Percentiles rank a stretch among this genome's conserved stretches.
Evolutionary conservation across 1,140 invertebrate species (phyloP).

Genomic region (Lordiphosa clarofinis): DNA sequence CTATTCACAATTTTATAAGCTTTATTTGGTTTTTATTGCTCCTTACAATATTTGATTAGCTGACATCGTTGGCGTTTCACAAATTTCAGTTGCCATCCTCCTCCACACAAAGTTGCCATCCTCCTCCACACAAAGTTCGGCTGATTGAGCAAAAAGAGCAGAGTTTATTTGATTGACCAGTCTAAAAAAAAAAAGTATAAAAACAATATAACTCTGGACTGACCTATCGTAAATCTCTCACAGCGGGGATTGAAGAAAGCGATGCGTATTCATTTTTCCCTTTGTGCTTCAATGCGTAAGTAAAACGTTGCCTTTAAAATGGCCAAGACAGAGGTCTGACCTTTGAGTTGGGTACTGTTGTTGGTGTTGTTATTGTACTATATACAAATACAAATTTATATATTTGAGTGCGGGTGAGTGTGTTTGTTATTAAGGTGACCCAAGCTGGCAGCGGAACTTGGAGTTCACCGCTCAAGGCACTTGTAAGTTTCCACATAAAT

Average conservation of each 20-base stretch:
- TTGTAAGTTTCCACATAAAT: conserved; percentile 76
- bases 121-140: not conserved
- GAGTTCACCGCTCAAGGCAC: conserved; percentile 58
- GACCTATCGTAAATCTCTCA: conserved; percentile 72
- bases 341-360: conserved; percentile 45
- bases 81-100: conserved; percentile 35
- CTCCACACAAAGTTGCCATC: conserved; percentile 5
- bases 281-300: conserved; percentile 23
- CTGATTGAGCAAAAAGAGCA: conserved; percentile 9
- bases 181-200: conserved; percentile 5
- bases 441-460: conserved; percentile 36
- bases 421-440: conserved; percentile 36
- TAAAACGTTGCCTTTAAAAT: conserved; percentile 38
- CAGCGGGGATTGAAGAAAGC: conserved; percentile 30
- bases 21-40: conserved; percentile 18
- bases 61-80: conserved; percentile 31
- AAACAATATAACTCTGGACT: conserved; percentile 66
- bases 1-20: too few relatives aligned
- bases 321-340: conserved; percentile 60
- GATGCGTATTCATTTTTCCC: conserved; percentile 44
- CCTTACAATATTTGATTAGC: conserved; percentile 61
- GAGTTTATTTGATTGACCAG: conserved; percentile 24
- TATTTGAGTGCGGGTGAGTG: conserved; percentile 12
- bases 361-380: conserved; percentile 33
- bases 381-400: not conserved